These are phyloP conservation scores for Delia radicum DNA, from an alignment of 1,140 invertebrate genomes.

Conservation along the genomic window DNA sequence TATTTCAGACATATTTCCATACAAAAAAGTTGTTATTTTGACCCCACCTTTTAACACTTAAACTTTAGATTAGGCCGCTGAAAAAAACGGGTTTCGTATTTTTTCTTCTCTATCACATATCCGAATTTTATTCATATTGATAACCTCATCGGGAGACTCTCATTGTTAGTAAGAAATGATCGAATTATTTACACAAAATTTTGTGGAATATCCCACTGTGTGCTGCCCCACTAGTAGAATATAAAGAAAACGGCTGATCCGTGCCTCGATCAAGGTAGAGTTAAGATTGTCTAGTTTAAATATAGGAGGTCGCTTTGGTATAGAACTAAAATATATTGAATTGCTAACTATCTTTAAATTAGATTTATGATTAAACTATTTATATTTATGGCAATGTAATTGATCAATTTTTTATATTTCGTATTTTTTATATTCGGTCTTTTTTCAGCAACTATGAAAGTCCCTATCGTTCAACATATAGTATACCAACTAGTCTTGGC, in stretches of 20 bases:
- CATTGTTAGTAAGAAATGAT: no score
- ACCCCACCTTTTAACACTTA: no score
- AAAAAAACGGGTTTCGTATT: no score
- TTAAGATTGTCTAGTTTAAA: background rate
- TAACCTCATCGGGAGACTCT: no score
- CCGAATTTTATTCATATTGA: no score
- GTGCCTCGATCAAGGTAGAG: background rate
- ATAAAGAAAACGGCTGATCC: background rate
- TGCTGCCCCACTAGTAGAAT: background rate
- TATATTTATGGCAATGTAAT: conserved; percentile 55
- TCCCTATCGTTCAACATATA: conserved; percentile 58
- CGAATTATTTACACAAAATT: no score
- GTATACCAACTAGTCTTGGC: conserved; percentile 55
- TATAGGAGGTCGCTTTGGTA: background rate
- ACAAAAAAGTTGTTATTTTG: no score
- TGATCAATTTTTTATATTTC: conserved; percentile 32
- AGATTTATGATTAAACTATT: conserved; percentile 54
- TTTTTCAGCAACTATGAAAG: conserved; percentile 55
- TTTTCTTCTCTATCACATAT: no score
- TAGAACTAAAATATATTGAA: background rate
- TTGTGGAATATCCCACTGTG: no score
- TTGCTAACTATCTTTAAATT: conserved; percentile 31
- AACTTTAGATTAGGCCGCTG: no score
- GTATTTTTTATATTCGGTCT: background rate
- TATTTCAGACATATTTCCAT: no score